Conservation (phyloP, 2,797 vertebrate species). For the Sibirionetta formosa region DNA sequence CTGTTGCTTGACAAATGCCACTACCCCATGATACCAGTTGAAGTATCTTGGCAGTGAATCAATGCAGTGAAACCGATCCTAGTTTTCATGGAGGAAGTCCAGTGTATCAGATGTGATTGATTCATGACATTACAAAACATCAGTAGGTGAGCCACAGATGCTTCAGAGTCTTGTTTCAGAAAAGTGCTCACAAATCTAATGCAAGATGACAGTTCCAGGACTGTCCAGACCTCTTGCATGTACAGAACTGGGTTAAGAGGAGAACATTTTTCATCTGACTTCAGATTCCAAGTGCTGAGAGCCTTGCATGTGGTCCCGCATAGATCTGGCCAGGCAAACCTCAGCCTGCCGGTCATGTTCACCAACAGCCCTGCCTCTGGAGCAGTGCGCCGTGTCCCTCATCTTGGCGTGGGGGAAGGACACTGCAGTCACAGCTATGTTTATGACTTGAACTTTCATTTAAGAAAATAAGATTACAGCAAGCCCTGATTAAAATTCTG, state of each 20-base stretch:
- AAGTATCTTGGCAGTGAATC: neutral
- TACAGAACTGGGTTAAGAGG: neutral
- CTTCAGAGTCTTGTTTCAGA: neutral
- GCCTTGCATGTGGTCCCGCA: neutral
- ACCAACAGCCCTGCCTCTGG: fast-evolving
- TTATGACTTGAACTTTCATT: neutral
- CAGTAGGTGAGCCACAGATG: neutral
- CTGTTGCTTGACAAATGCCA: constrained; percentile 9
- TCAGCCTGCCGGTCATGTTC: neutral
- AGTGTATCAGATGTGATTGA: neutral
- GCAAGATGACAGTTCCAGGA: neutral
- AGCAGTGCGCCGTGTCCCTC: fast-evolving
- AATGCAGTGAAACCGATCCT: neutral
- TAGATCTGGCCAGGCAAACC: neutral
- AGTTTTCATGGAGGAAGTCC: neutral
- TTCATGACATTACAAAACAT: neutral
- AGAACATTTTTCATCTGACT: neutral
- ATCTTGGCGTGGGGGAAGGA: neutral
- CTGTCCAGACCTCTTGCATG: neutral
- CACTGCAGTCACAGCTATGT: neutral
- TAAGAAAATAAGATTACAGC: neutral
- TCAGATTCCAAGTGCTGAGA: neutral
- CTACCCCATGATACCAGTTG: neutral
- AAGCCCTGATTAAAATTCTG: neutral
- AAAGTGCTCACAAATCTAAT: neutral